Base-by-base conservation (phyloP, 2,888 invertebrate species). In the Lapara coniferarum region DNA sequence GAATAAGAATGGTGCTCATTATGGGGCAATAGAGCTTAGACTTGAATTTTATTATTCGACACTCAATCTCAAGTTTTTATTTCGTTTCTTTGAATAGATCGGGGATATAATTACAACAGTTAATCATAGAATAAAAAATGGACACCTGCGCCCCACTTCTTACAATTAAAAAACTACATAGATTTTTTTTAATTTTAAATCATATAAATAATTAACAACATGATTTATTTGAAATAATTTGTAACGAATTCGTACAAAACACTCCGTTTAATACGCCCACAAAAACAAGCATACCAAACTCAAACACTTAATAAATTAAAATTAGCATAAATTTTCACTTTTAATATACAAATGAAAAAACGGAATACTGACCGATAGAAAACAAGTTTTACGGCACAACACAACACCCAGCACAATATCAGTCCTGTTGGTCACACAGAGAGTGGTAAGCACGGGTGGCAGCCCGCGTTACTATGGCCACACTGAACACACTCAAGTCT, bases 381-480 rank as follows among this genome's bases (percentile, higher is more conserved):
- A 69, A 69, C 69, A 57, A 56, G 66, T 69, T 53, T 57, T 57
- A 51, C 66, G 57, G 57, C 53, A 69, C 69, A 51, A 68, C 68
- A 68, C 66, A 51, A 69, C 66, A 69, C 69, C 55, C 55, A 55
- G 55, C 53, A 57, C 57, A 56, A 56, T 16, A 16, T 25, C 16
- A 13, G 63, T 63, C 63, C 63, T 63, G 63, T 19, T 55, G 55
- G 55, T 49, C n/a, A 49, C 49, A 56, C n/a, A 5, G 49, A 57
- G 37, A 37, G 56, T 19, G 63, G 53, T 63, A n/a, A 30, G 71
- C 55, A 67, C 75, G 76, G 78, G 71, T 73, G 71, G 67, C 81
- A 71, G 70, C 72, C 67, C 73, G 80, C 75, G 73, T 37, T 44
- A 56, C 67, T 30, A 51, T 70, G 66, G 55, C 66, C 67, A 63